phyloP scores from a whole-genome alignment of 2,888 invertebrate species.

The Cheilosia urbana region DNA sequence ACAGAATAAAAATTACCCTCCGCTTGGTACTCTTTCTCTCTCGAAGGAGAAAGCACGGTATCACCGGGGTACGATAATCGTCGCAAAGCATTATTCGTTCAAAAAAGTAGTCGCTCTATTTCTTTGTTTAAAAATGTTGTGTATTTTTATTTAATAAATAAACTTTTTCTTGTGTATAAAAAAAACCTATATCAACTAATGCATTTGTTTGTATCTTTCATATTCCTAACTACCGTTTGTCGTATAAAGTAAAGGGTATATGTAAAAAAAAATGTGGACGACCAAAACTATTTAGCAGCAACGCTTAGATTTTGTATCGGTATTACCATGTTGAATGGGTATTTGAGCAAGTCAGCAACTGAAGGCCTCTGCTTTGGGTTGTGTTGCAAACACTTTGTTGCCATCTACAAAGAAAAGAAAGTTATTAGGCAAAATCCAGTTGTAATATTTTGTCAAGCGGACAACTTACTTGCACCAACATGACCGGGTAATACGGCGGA shows the following conservation, averaged over 20 bases:
- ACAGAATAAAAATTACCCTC: no score
- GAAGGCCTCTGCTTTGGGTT: conserved; percentile 83
- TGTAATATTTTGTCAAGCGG: not conserved
- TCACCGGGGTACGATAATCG: no score
- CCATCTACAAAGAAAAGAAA: conserved; percentile 78
- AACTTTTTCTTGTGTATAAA: conserved; percentile 7
- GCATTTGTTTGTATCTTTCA: conserved; percentile 26
- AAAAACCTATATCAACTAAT: conserved; percentile 17
- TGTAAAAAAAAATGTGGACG: conserved; percentile 1
- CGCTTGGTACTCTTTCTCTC: no score
- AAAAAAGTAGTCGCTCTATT: not conserved
- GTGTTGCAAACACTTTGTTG: conserved; percentile 81
- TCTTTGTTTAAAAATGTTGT: not conserved
- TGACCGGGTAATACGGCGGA: conserved; percentile 84
- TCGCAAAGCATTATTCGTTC: no score
- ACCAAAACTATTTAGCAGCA: conserved; percentile 56
- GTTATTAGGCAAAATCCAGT: not conserved
- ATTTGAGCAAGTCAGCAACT: conserved; percentile 82
- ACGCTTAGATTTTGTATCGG: conserved; percentile 81
- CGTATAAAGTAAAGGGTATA: conserved; percentile 27
- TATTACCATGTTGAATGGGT: conserved; percentile 83
- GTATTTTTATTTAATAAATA: conserved; percentile 40
- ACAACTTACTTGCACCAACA: conserved; percentile 81
- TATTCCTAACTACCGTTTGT: conserved; percentile 39
- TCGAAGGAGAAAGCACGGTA: no score